Evolutionary conservation across 1,140 invertebrate species (phyloP).

Genomic region (Centruroides vittatus): DNA sequence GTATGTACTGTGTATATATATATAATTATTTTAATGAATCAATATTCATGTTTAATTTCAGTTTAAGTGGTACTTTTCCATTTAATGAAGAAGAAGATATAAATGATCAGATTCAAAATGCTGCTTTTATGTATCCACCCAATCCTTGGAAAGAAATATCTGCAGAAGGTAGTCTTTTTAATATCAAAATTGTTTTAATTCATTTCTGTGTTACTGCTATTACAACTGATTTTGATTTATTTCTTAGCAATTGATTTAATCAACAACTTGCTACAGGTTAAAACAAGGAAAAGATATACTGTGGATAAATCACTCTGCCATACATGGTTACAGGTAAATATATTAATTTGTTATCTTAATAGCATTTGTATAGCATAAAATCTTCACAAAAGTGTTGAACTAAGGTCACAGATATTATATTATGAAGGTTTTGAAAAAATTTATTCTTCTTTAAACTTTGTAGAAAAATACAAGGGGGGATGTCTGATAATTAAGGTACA

Average conservation of each 20-base stretch:
- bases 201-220: background rate
- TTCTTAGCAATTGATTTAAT: conserved; percentile 90
- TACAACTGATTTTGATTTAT: conserved; percentile 1
- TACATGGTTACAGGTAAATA: conserved; percentile 71
- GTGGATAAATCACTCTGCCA: conserved; percentile 93
- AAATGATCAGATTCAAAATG: conserved; percentile 98
- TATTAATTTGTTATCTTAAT: too few species aligned
- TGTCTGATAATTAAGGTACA: too few species aligned
- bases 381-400: too few species aligned
- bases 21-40: background rate
- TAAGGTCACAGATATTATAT: too few species aligned
- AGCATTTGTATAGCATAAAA: too few species aligned
- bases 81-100: conserved; percentile 99
- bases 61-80: conserved; percentile 92
- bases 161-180: conserved; percentile 53
- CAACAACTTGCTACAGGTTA: conserved; percentile 95
- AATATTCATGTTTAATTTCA: conserved; percentile 32
- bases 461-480: too few species aligned
- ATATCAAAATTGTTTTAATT: conserved; percentile 3
- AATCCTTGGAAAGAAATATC: conserved; percentile 97
- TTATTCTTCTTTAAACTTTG: too few species aligned
- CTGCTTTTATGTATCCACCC: conserved; percentile 98
- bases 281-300: conserved; percentile 90
- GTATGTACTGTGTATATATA: background rate
- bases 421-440: too few species aligned